phyloP scores from a whole-genome alignment of 2,888 invertebrate species.

The Xiphydria camelus region DNA sequence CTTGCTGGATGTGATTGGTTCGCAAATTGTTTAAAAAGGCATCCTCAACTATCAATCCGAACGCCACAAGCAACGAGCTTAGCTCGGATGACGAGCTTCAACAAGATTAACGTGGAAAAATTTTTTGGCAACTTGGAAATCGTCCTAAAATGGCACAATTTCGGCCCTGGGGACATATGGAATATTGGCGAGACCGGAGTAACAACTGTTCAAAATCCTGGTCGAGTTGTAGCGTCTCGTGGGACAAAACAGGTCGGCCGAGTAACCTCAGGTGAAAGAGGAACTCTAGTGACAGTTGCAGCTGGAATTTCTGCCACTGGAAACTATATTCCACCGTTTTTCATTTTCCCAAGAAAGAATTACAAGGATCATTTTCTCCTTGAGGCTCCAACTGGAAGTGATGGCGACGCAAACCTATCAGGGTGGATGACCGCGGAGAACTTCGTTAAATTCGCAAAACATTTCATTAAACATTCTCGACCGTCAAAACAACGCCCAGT shows the following conservation, averaged over 20 bases:
- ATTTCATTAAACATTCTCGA: conserved; percentile 35
- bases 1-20: conserved; percentile 25
- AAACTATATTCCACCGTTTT: conserved; percentile 34
- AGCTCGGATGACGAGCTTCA: conserved; percentile 23
- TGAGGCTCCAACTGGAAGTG: conserved; percentile 27
- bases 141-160: conserved; percentile 23
- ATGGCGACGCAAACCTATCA: conserved; percentile 27
- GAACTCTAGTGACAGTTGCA: conserved; percentile 33
- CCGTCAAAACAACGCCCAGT: conserved; percentile 26
- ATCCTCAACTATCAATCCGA: conserved; percentile 21
- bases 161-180: conserved; percentile 30
- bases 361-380: conserved; percentile 25
- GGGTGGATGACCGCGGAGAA: conserved; percentile 41
- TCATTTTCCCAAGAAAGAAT: conserved; percentile 35
- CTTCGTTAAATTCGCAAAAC: conserved; percentile 32
- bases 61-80: conserved; percentile 28
- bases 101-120: conserved; percentile 13
- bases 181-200: conserved; percentile 43
- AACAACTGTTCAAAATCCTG: conserved; percentile 42
- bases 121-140: conserved; percentile 25
- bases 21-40: conserved; percentile 20
- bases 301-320: conserved; percentile 34
- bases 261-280: conserved; percentile 37
- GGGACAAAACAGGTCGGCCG: conserved; percentile 40
- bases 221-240: conserved; percentile 38